phyloP scores from a whole-genome alignment of 23 tunicate species.

The Styela clava region DNA sequence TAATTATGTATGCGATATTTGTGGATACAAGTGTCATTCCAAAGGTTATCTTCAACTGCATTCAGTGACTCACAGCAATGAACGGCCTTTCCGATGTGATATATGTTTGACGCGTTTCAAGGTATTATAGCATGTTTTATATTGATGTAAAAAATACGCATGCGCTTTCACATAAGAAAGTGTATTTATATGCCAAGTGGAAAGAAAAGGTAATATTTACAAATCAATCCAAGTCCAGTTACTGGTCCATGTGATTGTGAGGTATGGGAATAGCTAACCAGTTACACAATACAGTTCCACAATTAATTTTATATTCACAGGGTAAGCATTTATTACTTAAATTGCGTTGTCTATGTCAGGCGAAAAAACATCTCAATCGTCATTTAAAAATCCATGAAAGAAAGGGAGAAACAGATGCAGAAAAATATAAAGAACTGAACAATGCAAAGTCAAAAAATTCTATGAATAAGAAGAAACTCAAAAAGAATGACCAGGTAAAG shows the following conservation, averaged over 20 bases:
- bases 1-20: constrained; percentile 1
- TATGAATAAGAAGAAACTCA: too few relatives aligned
- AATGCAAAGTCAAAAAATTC: background rate
- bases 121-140: background rate
- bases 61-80: background rate
- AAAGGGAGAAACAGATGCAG: background rate
- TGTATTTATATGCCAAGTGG: too few relatives aligned
- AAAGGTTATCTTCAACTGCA: background rate
- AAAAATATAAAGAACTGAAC: background rate
- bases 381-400: background rate
- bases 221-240: too few relatives aligned
- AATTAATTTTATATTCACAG: too few relatives aligned
- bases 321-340: too few relatives aligned
- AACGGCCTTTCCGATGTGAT: background rate
- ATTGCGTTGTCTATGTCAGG: background rate
- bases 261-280: too few relatives aligned
- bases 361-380: background rate
- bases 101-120: background rate
- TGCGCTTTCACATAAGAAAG: too few relatives aligned
- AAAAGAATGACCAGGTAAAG: background rate
- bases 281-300: too few relatives aligned
- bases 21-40: background rate
- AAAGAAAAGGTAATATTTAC: too few relatives aligned
- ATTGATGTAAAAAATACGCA: too few relatives aligned
- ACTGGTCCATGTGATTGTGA: too few relatives aligned